A percentile compares a stretch with the other conserved stretches of the same genome.
phyloP scores from a whole-genome alignment of 2,113 vertebrate species.

The Motacilla tschutschensis region DNA sequence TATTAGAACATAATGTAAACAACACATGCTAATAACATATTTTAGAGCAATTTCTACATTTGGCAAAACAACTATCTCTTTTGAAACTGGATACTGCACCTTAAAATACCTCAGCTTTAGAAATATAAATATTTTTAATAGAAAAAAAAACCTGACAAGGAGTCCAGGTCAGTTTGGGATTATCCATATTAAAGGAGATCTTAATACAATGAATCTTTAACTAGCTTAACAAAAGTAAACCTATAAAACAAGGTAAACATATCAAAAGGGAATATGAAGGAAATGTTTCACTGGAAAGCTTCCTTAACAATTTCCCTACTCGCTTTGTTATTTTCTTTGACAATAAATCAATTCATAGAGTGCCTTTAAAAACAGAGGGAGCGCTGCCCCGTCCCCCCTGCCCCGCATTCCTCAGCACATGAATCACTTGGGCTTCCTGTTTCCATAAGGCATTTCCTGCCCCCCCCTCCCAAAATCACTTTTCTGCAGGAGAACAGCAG shows the following conservation, averaged over 20 bases:
- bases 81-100: conserved; percentile 75
- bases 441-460: conserved; percentile 97
- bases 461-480: conserved; percentile 77
- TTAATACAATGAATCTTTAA: conserved; percentile 77
- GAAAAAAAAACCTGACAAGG: conserved; percentile 72
- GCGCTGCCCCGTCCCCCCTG: conserved; percentile 46
- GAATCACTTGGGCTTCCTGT: conserved; percentile 96
- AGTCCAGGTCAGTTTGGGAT: conserved; percentile 76
- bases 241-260: conserved; percentile 88
- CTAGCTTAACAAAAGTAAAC: conserved; percentile 87
- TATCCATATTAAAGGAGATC: conserved; percentile 74
- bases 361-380: conserved; percentile 86
- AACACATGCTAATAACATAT: conserved; percentile 68
- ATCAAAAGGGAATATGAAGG: conserved; percentile 87
- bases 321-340: conserved; percentile 90
- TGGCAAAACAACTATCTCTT: conserved; percentile 74
- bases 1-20: conserved; percentile 76
- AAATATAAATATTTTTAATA: conserved; percentile 82
- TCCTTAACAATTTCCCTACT: conserved; percentile 90
- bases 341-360: conserved; percentile 96
- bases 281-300: conserved; percentile 92
- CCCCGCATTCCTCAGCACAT: conserved; percentile 88
- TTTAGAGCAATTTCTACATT: conserved; percentile 73
- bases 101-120: conserved; percentile 76
- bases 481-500: conserved; percentile 83